Evolutionary conservation across 2,888 invertebrate genomes (phyloP).

Genomic region (Drosophila engyochracea): DNA sequence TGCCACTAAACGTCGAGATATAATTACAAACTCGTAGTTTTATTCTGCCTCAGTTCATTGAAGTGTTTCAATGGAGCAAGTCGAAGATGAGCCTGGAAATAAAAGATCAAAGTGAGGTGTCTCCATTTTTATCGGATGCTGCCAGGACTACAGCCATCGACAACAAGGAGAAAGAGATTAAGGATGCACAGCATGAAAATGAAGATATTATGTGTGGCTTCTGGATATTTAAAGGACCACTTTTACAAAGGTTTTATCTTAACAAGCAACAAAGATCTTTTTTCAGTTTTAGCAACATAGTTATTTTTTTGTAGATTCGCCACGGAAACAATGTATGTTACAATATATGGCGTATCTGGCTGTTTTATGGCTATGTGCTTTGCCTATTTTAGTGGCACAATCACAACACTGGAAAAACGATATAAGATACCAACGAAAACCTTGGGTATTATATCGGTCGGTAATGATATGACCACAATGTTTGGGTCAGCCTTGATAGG

Average conservation of each 20-base stretch:
- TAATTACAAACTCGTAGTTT: not conserved
- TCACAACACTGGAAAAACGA: constrained; percentile 90
- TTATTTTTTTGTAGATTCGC: constrained; percentile 73
- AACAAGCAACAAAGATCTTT: not conserved
- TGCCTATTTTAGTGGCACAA: constrained; percentile 90
- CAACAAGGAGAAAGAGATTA: constrained; percentile 2
- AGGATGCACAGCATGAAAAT: not conserved
- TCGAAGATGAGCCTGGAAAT: constrained; percentile 14
- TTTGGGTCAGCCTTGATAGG: constrained; percentile 88
- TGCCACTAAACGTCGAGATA: constrained; percentile 1
- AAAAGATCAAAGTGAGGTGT: constrained; percentile 15
- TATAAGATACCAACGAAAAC: constrained; percentile 90
- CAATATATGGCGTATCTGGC: constrained; percentile 89
- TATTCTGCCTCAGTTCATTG: constrained; percentile 2
- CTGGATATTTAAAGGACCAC: constrained; percentile 87
- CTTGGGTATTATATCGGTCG: constrained; percentile 89
- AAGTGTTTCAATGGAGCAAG: not conserved
- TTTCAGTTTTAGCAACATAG: not conserved
- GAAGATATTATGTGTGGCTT: constrained; percentile 86
- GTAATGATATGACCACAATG: constrained; percentile 90
- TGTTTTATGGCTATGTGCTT: constrained; percentile 89
- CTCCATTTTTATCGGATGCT: constrained; percentile 24
- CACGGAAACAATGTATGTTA: constrained; percentile 85
- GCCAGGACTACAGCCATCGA: not conserved
- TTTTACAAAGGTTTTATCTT: constrained; percentile 86